Percentiles rank a stretch among this genome's conserved stretches.
phyloP scores from a whole-genome alignment of 2,797 vertebrate genomes.

The Sitta carolinensis region DNA sequence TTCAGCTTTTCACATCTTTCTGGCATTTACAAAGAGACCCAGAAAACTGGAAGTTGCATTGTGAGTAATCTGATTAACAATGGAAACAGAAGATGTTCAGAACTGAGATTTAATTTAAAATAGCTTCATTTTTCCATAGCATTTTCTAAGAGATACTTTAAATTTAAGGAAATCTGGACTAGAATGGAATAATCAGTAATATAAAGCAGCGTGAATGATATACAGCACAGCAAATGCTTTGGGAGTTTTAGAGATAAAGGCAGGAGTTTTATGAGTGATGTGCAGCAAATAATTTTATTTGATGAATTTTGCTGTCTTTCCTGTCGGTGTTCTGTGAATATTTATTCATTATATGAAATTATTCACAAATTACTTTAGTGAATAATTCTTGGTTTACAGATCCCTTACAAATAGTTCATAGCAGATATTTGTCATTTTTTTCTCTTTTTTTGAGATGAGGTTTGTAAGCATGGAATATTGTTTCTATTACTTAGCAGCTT shows the following conservation, averaged over 20 bases:
- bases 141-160: background rate
- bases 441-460: background rate
- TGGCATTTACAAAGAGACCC: background rate
- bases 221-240: background rate
- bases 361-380: conserved; percentile 14
- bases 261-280: background rate
- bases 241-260: conserved; percentile 12
- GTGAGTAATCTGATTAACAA: background rate
- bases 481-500: conserved; percentile 1
- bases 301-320: conserved; percentile 9
- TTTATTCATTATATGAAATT: conserved; percentile 29
- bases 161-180: background rate
- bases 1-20: background rate
- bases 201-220: background rate
- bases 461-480: background rate
- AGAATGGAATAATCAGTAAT: background rate
- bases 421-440: background rate
- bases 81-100: background rate
- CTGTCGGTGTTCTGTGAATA: background rate
- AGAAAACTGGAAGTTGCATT: background rate
- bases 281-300: conserved; percentile 21
- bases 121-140: background rate
- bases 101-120: background rate
- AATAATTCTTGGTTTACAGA: conserved; percentile 16
- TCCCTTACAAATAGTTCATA: background rate